Percentiles rank a stretch among this genome's conserved stretches.
Evolutionary conservation across 1,140 invertebrate species (phyloP).

Genomic region (Andrena cerasifolii): DNA sequence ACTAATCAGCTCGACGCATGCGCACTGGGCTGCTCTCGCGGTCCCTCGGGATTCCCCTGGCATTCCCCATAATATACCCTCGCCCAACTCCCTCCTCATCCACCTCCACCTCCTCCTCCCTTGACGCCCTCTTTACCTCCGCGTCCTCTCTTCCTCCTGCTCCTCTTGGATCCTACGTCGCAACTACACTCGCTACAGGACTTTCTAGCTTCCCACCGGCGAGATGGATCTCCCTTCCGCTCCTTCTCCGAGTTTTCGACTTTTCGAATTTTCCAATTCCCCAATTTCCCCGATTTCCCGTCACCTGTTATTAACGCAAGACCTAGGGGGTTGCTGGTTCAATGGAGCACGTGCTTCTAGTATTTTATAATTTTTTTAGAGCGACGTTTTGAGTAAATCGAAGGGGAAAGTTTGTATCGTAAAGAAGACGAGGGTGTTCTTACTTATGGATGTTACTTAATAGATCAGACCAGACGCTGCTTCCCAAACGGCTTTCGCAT

Average conservation of each 20-base stretch:
- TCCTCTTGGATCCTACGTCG: conserved; percentile 47
- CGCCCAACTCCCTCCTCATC: conserved; percentile 54
- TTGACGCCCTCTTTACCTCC: conserved; percentile 57
- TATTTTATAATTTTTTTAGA: too few species aligned
- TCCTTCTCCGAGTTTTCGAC: background rate
- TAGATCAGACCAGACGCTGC: background rate
- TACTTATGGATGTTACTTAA: conserved; percentile 29
- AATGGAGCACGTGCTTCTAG: too few species aligned
- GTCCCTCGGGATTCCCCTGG: conserved; percentile 76
- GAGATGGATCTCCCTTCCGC: conserved; percentile 3
- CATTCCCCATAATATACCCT: conserved; percentile 76
- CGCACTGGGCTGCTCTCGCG: conserved; percentile 71
- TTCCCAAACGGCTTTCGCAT: conserved; percentile 34
- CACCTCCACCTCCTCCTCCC: conserved; percentile 7
- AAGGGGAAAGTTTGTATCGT: background rate
- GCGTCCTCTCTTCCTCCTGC: conserved; percentile 32
- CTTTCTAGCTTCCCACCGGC: conserved; percentile 59
- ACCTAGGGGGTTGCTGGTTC: too few species aligned
- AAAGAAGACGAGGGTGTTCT: background rate
- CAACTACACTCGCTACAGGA: conserved; percentile 58
- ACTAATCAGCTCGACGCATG: conserved; percentile 80
- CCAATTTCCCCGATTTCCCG: background rate
- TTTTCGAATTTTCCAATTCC: too few species aligned
- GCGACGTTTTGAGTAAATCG: too few species aligned
- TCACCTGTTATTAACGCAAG: background rate